A percentile compares a stretch with the other conserved stretches of the same genome.
phyloP scores from a whole-genome alignment of 2,888 invertebrate species.

The Rotaria macrura region DNA sequence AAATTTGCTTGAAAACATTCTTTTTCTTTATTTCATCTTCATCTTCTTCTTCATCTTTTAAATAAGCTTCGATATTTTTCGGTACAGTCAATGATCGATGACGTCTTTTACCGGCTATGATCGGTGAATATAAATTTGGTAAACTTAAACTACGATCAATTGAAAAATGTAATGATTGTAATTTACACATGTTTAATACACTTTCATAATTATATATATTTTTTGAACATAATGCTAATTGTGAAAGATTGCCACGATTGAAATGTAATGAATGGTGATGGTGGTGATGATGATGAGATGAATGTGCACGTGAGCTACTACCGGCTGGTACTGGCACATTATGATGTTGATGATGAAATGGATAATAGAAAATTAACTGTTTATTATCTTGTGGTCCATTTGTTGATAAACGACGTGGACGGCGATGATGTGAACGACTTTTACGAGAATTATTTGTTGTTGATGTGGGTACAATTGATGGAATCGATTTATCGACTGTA shows the following conservation, averaged over 20 bases:
- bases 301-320: not conserved
- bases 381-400: not conserved
- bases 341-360: constrained; percentile 18
- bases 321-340: not conserved
- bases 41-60: constrained; percentile 20
- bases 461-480: not conserved
- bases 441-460: not conserved
- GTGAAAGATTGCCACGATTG: not conserved
- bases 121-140: not conserved
- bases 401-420: not conserved
- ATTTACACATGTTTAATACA: constrained; percentile 6
- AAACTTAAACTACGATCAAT: constrained; percentile 6
- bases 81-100: not conserved
- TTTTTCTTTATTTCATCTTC: not conserved
- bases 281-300: not conserved
- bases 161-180: constrained; percentile 15
- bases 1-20: not conserved
- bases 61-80: not conserved
- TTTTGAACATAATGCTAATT: constrained; percentile 16
- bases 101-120: not conserved
- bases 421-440: not conserved
- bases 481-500: not conserved
- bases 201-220: constrained; percentile 19
- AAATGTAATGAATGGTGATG: not conserved
- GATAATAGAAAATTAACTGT: not conserved